Evolutionary conservation across 2,797 vertebrate species (phyloP).

Genomic region (Mustela erminea): DNA sequence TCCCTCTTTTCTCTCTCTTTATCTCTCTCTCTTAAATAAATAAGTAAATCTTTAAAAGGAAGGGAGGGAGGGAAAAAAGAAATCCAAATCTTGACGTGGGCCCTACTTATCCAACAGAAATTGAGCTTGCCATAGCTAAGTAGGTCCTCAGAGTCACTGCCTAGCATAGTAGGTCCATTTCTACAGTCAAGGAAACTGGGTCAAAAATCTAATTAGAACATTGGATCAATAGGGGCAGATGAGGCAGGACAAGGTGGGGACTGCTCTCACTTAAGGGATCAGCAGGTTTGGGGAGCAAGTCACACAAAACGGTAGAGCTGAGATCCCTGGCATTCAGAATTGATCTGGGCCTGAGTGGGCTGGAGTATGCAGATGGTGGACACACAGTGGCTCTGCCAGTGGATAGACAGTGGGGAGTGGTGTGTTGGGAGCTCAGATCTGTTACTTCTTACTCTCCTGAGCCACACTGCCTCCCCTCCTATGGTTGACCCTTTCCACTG

Average conservation of each 20-base stretch:
- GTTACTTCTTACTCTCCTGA: background rate
- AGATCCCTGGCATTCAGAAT: background rate
- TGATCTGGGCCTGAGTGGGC: accelerated
- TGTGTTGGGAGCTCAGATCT: background rate
- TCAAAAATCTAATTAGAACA: background rate
- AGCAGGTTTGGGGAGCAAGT: background rate
- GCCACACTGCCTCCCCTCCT: background rate
- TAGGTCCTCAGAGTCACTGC: background rate
- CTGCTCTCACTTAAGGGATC: background rate
- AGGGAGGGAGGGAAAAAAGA: background rate
- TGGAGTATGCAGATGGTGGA: background rate
- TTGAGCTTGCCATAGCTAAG: background rate
- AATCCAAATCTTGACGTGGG: background rate
- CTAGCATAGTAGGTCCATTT: background rate
- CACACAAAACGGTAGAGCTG: background rate
- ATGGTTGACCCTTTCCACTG: background rate
- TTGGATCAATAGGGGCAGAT: background rate
- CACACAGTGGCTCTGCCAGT: background rate
- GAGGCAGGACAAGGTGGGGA: background rate
- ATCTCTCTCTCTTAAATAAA: too few relatives aligned
- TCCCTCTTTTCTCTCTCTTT: too few relatives aligned
- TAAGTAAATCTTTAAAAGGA: too few relatives aligned
- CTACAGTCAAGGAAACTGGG: background rate
- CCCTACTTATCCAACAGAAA: background rate
- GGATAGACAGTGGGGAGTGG: background rate